A percentile compares a stretch with the other conserved stretches of the same genome.
These are phyloP conservation scores for Pluvianellus socialis DNA, from an alignment of 2,113 vertebrate genomes.

Conservation along the genomic window DNA sequence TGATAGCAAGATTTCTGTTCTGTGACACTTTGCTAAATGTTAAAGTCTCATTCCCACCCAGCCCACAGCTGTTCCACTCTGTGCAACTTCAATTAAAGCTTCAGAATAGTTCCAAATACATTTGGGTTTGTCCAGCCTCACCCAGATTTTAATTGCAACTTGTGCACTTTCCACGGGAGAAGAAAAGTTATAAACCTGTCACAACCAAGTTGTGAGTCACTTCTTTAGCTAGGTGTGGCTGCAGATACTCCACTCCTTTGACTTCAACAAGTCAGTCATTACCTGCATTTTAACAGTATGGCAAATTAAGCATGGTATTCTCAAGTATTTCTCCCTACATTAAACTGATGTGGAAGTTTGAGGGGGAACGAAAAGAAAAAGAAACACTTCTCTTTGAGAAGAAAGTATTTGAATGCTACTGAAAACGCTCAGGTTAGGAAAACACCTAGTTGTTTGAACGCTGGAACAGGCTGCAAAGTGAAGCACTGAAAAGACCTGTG, in stretches of 20 bases:
- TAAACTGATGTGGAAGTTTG: background rate
- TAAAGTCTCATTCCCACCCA: background rate
- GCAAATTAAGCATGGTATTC: background rate
- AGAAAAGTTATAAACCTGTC: background rate
- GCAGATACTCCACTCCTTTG: background rate
- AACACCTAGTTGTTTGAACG: background rate
- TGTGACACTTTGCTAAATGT: background rate
- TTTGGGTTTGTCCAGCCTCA: conserved; percentile 38
- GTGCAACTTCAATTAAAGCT: background rate
- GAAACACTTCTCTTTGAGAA: background rate
- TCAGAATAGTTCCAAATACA: background rate
- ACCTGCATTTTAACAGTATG: background rate
- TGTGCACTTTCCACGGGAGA: background rate
- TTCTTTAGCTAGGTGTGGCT: background rate
- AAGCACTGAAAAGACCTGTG: background rate
- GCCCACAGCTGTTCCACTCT: background rate
- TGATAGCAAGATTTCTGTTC: background rate
- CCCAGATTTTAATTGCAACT: conserved; percentile 42
- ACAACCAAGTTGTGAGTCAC: background rate
- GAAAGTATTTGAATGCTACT: background rate
- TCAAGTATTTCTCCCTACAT: background rate
- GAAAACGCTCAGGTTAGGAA: background rate
- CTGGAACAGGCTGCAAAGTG: background rate
- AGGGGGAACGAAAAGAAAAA: background rate
- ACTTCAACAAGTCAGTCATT: too few species aligned